phyloP scores from a whole-genome alignment of 2,113 vertebrate species.

The Cryptomyrus ogoouensis region DNA sequence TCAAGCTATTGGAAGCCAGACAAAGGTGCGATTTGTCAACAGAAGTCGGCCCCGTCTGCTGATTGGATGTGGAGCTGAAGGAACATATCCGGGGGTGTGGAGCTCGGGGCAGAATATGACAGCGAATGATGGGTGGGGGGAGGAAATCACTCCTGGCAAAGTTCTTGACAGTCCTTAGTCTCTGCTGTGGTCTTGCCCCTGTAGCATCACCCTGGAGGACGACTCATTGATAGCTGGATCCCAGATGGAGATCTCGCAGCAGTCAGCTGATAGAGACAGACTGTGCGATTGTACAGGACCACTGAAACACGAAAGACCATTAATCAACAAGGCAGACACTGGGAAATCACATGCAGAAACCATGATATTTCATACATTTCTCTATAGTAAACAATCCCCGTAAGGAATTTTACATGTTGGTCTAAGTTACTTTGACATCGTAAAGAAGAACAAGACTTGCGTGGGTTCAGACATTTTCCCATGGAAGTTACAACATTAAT shows the following conservation, averaged over 20 bases:
- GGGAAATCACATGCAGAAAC: neutral
- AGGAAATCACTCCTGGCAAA: neutral
- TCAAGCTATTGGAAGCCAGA: slow-evolving; percentile 12
- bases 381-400: neutral
- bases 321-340: neutral
- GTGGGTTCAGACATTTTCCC: neutral
- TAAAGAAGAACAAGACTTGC: neutral
- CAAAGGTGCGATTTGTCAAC: slow-evolving; percentile 30
- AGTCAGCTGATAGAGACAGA: neutral
- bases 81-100: slow-evolving; percentile 26
- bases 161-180: neutral
- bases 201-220: neutral
- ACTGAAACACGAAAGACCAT: neutral
- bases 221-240: neutral
- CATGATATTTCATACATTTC: neutral
- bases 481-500: slow-evolving; percentile 10
- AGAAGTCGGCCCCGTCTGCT: slow-evolving; percentile 28
- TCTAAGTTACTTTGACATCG: neutral
- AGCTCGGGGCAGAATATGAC: neutral
- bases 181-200: neutral
- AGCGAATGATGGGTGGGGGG: slow-evolving; percentile 12
- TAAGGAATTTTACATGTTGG: neutral
- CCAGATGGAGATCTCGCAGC: neutral
- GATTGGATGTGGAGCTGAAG: slow-evolving; percentile 31
- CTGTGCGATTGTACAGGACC: neutral